Conservation (phyloP, 2,797 vertebrate species). For the Malacoraja senta region DNA sequence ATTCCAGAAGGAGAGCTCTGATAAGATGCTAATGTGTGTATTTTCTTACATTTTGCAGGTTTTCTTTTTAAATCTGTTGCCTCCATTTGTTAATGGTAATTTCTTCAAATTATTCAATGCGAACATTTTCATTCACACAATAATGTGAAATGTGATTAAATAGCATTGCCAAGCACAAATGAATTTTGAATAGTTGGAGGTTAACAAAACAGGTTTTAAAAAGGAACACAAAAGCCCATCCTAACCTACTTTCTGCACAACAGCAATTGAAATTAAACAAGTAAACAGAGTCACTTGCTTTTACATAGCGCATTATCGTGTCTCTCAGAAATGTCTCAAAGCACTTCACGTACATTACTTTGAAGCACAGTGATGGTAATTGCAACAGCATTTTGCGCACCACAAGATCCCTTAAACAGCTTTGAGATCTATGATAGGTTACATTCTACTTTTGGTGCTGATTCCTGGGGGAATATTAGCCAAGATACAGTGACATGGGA, state of each 20-base stretch:
- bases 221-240: background rate
- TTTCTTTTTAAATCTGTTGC: background rate
- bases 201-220: slow-evolving; percentile 17
- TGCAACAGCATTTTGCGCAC: background rate
- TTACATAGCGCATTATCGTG: background rate
- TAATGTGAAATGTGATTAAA: background rate
- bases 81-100: slow-evolving; percentile 9
- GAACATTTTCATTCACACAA: slow-evolving; percentile 5
- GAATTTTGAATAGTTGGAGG: background rate
- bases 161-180: background rate
- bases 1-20: background rate
- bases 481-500: background rate
- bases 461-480: background rate
- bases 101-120: slow-evolving; percentile 1
- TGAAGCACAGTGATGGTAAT: slow-evolving; percentile 15
- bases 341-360: slow-evolving; percentile 16
- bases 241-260: background rate
- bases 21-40: background rate
- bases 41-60: background rate
- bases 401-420: background rate
- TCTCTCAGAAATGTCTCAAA: slow-evolving; percentile 24
- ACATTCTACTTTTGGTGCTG: background rate
- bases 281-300: slow-evolving; percentile 1
- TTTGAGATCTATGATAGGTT: background rate
- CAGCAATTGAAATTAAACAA: slow-evolving; percentile 8